A percentile compares a stretch with the other conserved stretches of the same genome.
Evolutionary conservation across 2,797 vertebrate species (phyloP).

Genomic region (Enteromius treurensis): DNA sequence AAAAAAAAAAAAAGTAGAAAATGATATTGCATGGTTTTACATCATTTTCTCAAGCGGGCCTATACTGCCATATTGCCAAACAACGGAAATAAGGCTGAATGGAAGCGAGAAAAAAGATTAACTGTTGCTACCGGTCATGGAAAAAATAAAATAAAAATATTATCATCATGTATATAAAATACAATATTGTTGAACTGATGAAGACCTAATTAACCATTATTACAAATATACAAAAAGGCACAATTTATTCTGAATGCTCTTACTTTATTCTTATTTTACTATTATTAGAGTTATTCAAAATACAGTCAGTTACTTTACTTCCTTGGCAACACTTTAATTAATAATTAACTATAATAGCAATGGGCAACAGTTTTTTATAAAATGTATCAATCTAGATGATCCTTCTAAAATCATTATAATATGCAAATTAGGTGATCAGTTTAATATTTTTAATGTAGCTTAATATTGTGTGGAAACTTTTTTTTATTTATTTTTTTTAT

Average conservation of each 20-base stretch:
- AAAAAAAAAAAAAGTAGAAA: conserved; percentile 25
- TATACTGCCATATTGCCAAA: conserved; percentile 19
- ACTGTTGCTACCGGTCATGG: neutral
- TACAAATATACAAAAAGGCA: neutral
- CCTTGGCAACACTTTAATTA: too few relatives aligned
- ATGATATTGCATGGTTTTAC: conserved; percentile 62
- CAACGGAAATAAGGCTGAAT: neutral
- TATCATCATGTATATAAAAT: neutral
- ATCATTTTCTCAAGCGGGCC: conserved; percentile 59
- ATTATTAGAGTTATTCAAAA: too few relatives aligned
- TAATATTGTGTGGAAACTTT: neutral
- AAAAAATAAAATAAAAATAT: neutral
- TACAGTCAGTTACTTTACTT: too few relatives aligned
- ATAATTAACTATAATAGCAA: too few relatives aligned
- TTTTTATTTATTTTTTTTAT: too few relatives aligned
- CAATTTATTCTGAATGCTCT: too few relatives aligned
- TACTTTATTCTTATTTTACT: too few relatives aligned
- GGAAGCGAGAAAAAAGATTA: neutral
- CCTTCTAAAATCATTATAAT: neutral
- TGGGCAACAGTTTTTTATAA: too few relatives aligned
- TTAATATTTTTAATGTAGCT: neutral
- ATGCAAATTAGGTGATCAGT: neutral
- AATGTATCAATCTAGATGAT: neutral
- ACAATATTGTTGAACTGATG: neutral
- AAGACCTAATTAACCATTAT: neutral